Base-by-base conservation (phyloP, 2,113 vertebrate species). In the Hydrolagus affinis region DNA sequence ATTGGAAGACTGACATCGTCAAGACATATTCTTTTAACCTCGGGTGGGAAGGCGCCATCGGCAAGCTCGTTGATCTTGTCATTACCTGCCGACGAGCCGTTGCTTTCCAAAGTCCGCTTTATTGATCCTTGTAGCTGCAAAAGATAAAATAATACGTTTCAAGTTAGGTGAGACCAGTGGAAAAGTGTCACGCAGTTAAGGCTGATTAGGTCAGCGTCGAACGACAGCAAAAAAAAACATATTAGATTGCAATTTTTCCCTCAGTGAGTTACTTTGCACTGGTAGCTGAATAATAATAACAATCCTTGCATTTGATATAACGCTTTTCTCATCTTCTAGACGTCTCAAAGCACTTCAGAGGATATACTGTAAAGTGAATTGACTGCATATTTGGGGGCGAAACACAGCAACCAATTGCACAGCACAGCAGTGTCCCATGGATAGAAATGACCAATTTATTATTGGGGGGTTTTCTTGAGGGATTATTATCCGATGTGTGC, bases 61-160 rank as follows among this genome's bases (percentile, higher is more conserved):
- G 91, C 93, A 86, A 93, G 73, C 0, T 94, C 90, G 86, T 89
- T 89, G 72, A 92, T 86, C 21, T 83, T 83, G 25, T 83, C 78
- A 0, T 83, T 60, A 32, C 1, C 66, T 75, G 91, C 91, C 74
- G 93, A 93, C 87, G 92, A 93, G 87, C 90, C 91, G 14, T 94
- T 93, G 89, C 90, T 92, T 90, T 93, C 92, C 89, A 95, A 91
- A 88, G 94, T 95, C 89, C 95, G 94, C 91, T 96, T 96, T 90
- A 92, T 89, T 75, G 95, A 92, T 93, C 95, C 94, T 90, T 95
- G 94, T 90, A 94, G 88, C 92, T 93, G 91, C 75, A 87, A 88
- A 87, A 88, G 19, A 87, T 87, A 88, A 87, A 62, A 87, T 87
- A 68, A 70, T 0, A 23, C 0, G 0, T 10, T 75, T 83, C 14